A percentile compares a stretch with the other conserved stretches of the same genome.
Conservation (phyloP, 2,113 vertebrate species). For the Ranitomeya imitator region DNA sequence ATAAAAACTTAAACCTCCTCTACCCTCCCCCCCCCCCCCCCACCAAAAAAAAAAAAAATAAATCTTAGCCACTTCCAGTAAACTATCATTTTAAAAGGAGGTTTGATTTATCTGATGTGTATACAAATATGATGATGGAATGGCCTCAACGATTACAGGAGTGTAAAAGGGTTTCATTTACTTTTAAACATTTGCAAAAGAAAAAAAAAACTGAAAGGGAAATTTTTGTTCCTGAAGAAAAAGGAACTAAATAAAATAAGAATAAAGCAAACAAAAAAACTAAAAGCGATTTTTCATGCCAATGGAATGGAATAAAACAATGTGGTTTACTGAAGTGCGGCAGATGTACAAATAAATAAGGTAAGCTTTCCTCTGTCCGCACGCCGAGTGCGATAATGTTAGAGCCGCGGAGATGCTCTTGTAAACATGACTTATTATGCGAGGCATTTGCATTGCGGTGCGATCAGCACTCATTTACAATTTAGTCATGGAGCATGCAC, state of each 20-base stretch:
- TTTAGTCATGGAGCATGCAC: slow-evolving; percentile 46
- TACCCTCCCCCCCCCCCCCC: too few relatives aligned
- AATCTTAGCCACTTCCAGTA: background rate
- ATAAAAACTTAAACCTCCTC: background rate
- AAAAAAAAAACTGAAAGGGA: background rate
- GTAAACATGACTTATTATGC: slow-evolving; percentile 47
- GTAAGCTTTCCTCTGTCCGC: background rate
- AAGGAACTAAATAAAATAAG: background rate
- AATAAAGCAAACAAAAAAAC: background rate
- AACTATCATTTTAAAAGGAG: background rate
- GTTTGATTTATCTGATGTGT: background rate
- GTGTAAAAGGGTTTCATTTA: background rate
- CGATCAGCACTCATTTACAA: slow-evolving; percentile 46
- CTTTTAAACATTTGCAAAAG: background rate
- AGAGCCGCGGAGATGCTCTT: slow-evolving; percentile 26
- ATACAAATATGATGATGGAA: slow-evolving; percentile 1
- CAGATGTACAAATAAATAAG: slow-evolving; percentile 45
- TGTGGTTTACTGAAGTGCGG: slow-evolving; percentile 22
- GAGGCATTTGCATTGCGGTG: slow-evolving; percentile 39
- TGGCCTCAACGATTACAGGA: background rate
- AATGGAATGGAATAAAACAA: slow-evolving; percentile 51
- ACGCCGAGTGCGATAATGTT: slow-evolving; percentile 15
- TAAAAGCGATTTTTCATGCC: background rate
- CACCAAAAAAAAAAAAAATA: background rate
- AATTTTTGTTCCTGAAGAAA: background rate